phyloP scores from a whole-genome alignment of 2,888 invertebrate species.

The Aphidoletes aphidimyza region DNA sequence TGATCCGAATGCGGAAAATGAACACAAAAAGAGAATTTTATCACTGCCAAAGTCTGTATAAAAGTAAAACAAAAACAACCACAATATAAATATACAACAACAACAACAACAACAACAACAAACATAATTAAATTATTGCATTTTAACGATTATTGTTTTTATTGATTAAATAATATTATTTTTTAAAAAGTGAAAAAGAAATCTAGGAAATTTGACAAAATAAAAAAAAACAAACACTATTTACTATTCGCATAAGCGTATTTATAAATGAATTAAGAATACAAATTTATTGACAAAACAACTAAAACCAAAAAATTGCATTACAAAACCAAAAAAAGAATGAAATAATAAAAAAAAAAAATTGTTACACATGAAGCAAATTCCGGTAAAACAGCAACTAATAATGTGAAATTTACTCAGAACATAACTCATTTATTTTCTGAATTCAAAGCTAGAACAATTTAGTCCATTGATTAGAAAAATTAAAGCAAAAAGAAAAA shows the following conservation, averaged over 20 bases:
- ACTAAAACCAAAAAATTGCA: neutral
- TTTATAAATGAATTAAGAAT: slow-evolving; percentile 29
- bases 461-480: slow-evolving; percentile 22
- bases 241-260: slow-evolving; percentile 38
- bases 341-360: neutral
- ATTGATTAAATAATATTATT: slow-evolving; percentile 13
- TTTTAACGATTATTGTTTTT: slow-evolving; percentile 45
- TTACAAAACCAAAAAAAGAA: too few relatives aligned
- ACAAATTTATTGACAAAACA: too few relatives aligned
- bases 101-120: neutral
- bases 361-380: neutral
- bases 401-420: neutral
- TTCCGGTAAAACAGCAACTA: neutral
- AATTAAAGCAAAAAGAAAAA: neutral
- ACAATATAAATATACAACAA: slow-evolving; percentile 34
- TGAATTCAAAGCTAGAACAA: neutral
- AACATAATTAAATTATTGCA: slow-evolving; percentile 5
- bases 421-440: neutral
- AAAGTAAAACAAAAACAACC: neutral
- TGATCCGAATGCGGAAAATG: slow-evolving; percentile 4
- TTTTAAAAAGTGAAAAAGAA: neutral
- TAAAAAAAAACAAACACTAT: neutral
- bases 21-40: slow-evolving; percentile 40
- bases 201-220: neutral
- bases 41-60: slow-evolving; percentile 48